Base-by-base conservation (phyloP, 2,888 invertebrate species). In the Lottia scabra region DNA sequence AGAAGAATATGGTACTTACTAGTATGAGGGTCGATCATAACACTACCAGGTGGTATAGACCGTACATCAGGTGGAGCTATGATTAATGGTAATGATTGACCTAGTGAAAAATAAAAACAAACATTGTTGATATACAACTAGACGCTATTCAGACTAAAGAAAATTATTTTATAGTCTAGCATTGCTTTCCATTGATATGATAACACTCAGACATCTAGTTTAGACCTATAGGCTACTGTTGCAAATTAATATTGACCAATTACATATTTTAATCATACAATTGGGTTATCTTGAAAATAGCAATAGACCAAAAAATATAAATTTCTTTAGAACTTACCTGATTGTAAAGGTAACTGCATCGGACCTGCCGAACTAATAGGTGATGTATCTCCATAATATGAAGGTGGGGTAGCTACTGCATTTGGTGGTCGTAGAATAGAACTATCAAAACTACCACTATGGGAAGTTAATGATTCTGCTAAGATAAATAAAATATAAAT, bases 21-120 rank as follows among this genome's bases (percentile, higher is more conserved):
- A 77, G 90, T 88, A 71, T 87, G 86, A 30, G 96, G 96, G 89
- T 97, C 95, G 88, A 97, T 95, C 83, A 97, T 94, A 83, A 96
- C 91, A 82, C 96, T 95, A 75, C 97, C 97, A 71, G 94, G 92
- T 68, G 96, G 96, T 75, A 97, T 96, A 79, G 93, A 93, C 63
- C 94, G 93, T 89, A 96, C 92, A 90, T 95, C 95, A 38, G 38
- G 38, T 45, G 95, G 95, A 69, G 96, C 95, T 68, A 96, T 95
- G 95, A 80, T 56, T 23, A 56, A 56, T 56, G 56, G 56, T 23
- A 56, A 23, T 56, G 56, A 23, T 23, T 8, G 56, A 38, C 38
- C 38, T 19, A 12, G 38, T 19, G 38, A 38, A 30, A n/a, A 65
- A 38, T 13, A 38, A 30, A n/a, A 65, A 38, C 13, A 38, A 38